phyloP scores from a whole-genome alignment of 1,140 invertebrate species.

The Colletes latitarsis region DNA sequence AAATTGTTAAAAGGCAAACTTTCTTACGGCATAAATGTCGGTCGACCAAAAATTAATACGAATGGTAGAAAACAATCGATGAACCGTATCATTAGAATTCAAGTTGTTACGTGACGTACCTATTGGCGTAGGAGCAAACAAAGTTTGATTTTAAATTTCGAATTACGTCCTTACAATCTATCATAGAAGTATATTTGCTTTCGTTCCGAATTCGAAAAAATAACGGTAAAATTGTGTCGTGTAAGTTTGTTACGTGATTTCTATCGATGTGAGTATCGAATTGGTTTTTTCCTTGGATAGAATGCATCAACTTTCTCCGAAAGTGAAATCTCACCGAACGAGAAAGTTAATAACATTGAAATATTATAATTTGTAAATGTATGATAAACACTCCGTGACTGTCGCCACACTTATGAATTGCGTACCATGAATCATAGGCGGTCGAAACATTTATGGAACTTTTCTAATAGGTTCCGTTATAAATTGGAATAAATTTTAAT shows the following conservation, averaged over 20 bases:
- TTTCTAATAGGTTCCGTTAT: too few relatives aligned
- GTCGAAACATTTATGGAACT: too few relatives aligned
- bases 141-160: background rate
- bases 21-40: slow-evolving; percentile 32
- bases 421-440: background rate
- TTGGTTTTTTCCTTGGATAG: slow-evolving; percentile 25
- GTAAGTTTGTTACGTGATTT: background rate
- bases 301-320: slow-evolving; percentile 69
- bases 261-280: background rate
- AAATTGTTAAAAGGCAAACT: slow-evolving; percentile 7
- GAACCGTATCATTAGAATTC: slow-evolving; percentile 47
- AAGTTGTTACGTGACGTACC: slow-evolving; percentile 1
- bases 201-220: background rate
- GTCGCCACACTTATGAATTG: background rate
- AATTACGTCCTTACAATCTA: background rate
- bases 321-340: slow-evolving; percentile 67
- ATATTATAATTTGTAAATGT: slow-evolving; percentile 11
- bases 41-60: slow-evolving; percentile 16
- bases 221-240: background rate
- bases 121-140: slow-evolving; percentile 3
- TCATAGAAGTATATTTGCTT: background rate
- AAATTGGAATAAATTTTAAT: too few relatives aligned
- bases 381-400: background rate
- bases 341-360: slow-evolving; percentile 62
- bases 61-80: slow-evolving; percentile 30